Evolutionary conservation across 2,113 vertebrate genomes (phyloP).

Genomic region (Climacteris rufus): DNA sequence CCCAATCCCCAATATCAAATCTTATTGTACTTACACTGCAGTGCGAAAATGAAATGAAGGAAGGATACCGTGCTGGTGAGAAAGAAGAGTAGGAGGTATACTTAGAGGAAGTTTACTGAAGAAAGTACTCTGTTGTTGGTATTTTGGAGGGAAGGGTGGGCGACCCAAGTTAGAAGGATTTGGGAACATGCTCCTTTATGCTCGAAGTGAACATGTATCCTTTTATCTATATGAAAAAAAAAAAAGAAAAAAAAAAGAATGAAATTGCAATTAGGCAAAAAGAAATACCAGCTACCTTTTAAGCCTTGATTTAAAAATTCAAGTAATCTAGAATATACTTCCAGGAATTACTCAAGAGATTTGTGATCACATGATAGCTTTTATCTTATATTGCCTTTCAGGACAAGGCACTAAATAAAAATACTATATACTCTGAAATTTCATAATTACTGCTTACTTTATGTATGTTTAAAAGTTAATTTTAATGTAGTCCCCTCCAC

Average conservation of each 20-base stretch:
- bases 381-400: background rate
- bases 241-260: background rate
- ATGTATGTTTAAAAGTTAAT: background rate
- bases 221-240: conserved; percentile 26
- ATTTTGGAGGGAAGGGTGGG: conserved; percentile 64
- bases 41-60: conserved; percentile 59
- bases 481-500: background rate
- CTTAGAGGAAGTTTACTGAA: conserved; percentile 26
- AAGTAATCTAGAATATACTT: background rate
- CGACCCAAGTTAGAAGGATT: conserved; percentile 70
- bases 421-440: background rate
- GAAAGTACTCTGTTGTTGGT: conserved; percentile 38
- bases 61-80: conserved; percentile 58
- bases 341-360: background rate
- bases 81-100: conserved; percentile 40
- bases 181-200: conserved; percentile 80
- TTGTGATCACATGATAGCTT: background rate
- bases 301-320: background rate
- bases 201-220: conserved; percentile 72
- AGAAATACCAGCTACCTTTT: background rate
- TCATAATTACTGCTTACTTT: background rate
- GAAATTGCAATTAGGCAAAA: background rate
- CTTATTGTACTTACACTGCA: conserved; percentile 72
- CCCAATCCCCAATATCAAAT: background rate
- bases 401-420: background rate